Percentiles rank a stretch among this genome's conserved stretches.
These are phyloP conservation scores for Aricia agestis DNA, from an alignment of 1,140 invertebrate genomes.

Conservation along the genomic window DNA sequence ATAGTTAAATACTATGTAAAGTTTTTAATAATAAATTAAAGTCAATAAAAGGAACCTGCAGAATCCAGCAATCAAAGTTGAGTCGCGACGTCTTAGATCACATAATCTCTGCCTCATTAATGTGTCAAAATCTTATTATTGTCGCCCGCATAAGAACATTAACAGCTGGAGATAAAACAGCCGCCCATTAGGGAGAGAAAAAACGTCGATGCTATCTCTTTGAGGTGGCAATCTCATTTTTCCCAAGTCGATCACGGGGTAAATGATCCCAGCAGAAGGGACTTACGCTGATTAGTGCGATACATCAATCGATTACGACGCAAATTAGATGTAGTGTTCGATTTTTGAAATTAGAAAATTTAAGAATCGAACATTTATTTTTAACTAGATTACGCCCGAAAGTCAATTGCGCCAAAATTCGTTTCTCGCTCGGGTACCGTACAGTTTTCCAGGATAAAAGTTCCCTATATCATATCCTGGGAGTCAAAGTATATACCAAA, in stretches of 20 bases:
- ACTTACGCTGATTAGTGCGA: slow-evolving; percentile 52
- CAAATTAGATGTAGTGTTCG: too few relatives aligned
- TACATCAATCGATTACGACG: background rate
- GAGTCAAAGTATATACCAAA: too few relatives aligned
- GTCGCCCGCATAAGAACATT: slow-evolving; percentile 71
- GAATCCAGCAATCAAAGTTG: background rate
- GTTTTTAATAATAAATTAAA: background rate
- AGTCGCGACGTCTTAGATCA: slow-evolving; percentile 18
- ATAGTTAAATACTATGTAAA: too few relatives aligned
- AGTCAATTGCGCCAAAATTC: too few relatives aligned
- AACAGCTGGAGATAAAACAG: slow-evolving; percentile 71
- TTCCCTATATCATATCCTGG: too few relatives aligned
- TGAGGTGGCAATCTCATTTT: slow-evolving; percentile 72
- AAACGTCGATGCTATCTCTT: slow-evolving; percentile 64
- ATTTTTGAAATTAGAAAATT: background rate
- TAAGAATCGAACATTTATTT: too few relatives aligned
- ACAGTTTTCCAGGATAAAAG: too few relatives aligned
- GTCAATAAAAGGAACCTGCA: background rate
- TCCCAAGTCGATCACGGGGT: slow-evolving; percentile 64
- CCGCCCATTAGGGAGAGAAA: slow-evolving; percentile 65
- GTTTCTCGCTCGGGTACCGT: too few relatives aligned
- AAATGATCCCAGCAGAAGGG: slow-evolving; percentile 67
- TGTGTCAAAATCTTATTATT: slow-evolving; percentile 71
- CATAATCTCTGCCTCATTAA: slow-evolving; percentile 59
- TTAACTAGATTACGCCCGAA: too few relatives aligned